These are phyloP conservation scores for Lanistes nyassanus DNA, from an alignment of 1,140 invertebrate genomes.

Conservation along the genomic window DNA sequence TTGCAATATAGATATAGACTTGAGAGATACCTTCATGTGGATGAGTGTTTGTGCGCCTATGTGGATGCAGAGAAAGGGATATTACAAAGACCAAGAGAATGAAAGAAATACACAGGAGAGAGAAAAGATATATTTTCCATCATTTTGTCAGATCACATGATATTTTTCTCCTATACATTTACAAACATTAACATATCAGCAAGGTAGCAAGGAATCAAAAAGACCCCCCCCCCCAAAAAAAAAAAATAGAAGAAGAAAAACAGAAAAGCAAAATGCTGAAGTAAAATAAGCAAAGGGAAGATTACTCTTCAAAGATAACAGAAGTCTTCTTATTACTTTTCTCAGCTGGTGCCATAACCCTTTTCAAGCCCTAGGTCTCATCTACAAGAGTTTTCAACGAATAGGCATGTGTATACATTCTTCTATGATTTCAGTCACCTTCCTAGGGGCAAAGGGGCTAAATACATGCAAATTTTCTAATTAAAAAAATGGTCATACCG, in stretches of 20 bases:
- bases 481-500: background rate
- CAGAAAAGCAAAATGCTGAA: too few species aligned
- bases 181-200: too few species aligned
- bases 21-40: too few species aligned
- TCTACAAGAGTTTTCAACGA: too few species aligned
- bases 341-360: background rate
- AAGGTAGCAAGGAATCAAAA: too few species aligned
- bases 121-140: background rate
- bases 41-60: too few species aligned
- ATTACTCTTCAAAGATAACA: too few species aligned
- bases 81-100: constrained; percentile 8
- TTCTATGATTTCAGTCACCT: background rate
- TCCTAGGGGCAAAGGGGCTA: too few species aligned
- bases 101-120: background rate
- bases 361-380: background rate
- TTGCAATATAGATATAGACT: too few species aligned
- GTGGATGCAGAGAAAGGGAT: too few species aligned
- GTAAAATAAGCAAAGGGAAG: too few species aligned
- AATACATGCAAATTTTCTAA: background rate
- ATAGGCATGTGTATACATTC: background rate
- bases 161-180: too few species aligned
- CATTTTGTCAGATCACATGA: background rate
- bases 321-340: background rate
- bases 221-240: background rate
- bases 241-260: constrained; percentile 10